Base-by-base conservation (phyloP, 2,113 vertebrate species). In the Hoplias malabaricus region DNA sequence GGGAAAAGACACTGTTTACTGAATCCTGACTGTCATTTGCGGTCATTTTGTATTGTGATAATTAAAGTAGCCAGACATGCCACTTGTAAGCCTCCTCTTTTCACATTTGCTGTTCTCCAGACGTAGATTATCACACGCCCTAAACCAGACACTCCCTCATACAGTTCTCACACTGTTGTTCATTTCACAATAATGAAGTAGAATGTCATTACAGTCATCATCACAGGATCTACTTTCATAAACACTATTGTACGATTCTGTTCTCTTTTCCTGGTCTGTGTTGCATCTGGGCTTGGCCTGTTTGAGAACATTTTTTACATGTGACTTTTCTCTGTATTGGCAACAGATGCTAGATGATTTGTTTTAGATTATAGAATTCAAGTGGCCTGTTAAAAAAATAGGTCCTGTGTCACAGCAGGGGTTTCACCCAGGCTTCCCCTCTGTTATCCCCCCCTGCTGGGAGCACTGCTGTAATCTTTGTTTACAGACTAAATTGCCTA, bases 341-440 rank as follows among this genome's bases (percentile, higher is more conserved):
- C n/a, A 62, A 67, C 73, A 67, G 61, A 77, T 43, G 31, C 59
- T 59, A 42, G 67, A 46, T 54, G 67, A 13, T 57, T 62, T 57
- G 31, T 56, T 73, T 73, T 29, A 36, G 70, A 27, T 57, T 43
- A 59, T 38, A 11, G 31, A 74, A 61, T 73, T 23, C 57, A 36
- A 54, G 29, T 80, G 63, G 68, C 54, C 8, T 69, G 25, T 33
- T 4, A 1, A 27, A 48, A 46, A 66, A 56, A 10, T 63, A 57
- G 29, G n/a, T n/a, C 16, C 40, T 63, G 27, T 48, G 40, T 25
- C 57, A 34, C 29, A 7, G 46, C 38, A 42, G 57, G 40, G 53
- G 56, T 56, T 62, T 43, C 31, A 66, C 9, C 59, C 57, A 19
- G 48, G 33, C 48, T 27, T 36, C 21, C 46, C 14, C 16, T n/a